Base-by-base conservation (phyloP, 2,113 vertebrate genomes). In the human region DNA sequence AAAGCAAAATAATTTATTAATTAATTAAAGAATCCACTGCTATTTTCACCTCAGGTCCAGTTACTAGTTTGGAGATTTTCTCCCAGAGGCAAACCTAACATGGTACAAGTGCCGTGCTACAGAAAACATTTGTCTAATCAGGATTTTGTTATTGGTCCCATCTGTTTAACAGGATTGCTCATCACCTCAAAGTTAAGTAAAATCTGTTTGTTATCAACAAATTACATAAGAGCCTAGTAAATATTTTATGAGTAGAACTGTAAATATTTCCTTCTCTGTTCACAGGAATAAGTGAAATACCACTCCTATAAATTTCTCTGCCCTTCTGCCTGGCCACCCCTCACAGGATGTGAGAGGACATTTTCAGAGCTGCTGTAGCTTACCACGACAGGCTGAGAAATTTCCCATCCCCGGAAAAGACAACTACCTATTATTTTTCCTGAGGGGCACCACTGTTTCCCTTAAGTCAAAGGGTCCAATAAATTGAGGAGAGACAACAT, bases 201-300 rank as follows among this genome's bases (percentile, higher is more conserved):
- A 98, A 98, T 98, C 97, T 99, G 98, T 98, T 98, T 98, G 96
- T 97, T 96, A 97, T 98, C 98, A 98, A 98, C 96, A 98, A 98
- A 98, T 96, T 92, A 96, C 94, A 92, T 86, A 95, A 97, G 68
- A 97, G 70, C 48, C 90, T 94, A 50, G 55, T 96, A 94, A 93
- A 98, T 98, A 96, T 94, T 89, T 97, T 90, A 92, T 96, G 81
- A 95, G 93, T 59, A 76, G 18, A 85, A 93, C 22, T 96, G 50
- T 87, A 98, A 98, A 98, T 95, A 92, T 80, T 80, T 70, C 22
- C 50, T 66, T 89, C 38, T 89, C 48, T 6, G 3, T 90, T 97
- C 83, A 59, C 35, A 88, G 61, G 45, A 94, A 61, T 76, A 72
- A 66, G 14, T 57, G 27, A 30, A 84, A 88, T 96, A 32, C 27